Conservation (phyloP, 2,888 invertebrate species). For the Suillia variegata region DNA sequence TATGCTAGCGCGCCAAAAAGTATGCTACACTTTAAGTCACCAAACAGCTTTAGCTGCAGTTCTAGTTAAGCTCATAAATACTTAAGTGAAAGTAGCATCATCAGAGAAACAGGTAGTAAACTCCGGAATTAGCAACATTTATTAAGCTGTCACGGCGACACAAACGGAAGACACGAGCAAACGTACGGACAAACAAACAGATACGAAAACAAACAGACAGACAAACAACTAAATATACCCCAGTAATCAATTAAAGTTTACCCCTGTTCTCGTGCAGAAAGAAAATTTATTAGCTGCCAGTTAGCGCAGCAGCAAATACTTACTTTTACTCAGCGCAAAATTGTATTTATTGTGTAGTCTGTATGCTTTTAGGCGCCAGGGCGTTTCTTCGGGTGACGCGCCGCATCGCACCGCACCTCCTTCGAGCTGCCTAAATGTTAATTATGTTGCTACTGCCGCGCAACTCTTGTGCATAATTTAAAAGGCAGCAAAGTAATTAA, state of each 20-base stretch:
- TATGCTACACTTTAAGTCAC: conserved; percentile 37
- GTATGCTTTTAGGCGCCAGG: conserved; percentile 6
- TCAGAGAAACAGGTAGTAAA: background rate
- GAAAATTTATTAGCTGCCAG: conserved; percentile 44
- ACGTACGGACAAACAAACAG: conserved; percentile 1
- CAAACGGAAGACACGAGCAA: conserved; percentile 5
- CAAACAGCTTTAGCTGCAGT: conserved; percentile 10
- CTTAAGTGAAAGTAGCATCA: conserved; percentile 45
- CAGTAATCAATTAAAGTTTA: conserved; percentile 45
- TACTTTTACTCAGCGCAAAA: no score
- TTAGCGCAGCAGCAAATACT: conserved; percentile 23
- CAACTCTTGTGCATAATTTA: conserved; percentile 47
- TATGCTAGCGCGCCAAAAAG: conserved; percentile 15
- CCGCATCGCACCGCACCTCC: no score
- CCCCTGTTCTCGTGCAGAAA: conserved; percentile 11
- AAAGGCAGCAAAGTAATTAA: conserved; percentile 46
- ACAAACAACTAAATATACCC: background rate
- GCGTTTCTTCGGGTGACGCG: no score
- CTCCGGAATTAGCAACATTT: conserved; percentile 36
- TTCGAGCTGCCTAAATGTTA: no score
- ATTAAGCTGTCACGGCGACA: conserved; percentile 41
- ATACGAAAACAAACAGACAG: conserved; percentile 15
- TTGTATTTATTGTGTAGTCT: no score
- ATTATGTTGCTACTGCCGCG: conserved; percentile 43
- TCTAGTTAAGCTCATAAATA: conserved; percentile 46